Evolutionary conservation across 2,888 invertebrate genomes (phyloP), one percentile per base, ranked within the genome.

Genomic region (Hirudinaria manillensis): DNA sequence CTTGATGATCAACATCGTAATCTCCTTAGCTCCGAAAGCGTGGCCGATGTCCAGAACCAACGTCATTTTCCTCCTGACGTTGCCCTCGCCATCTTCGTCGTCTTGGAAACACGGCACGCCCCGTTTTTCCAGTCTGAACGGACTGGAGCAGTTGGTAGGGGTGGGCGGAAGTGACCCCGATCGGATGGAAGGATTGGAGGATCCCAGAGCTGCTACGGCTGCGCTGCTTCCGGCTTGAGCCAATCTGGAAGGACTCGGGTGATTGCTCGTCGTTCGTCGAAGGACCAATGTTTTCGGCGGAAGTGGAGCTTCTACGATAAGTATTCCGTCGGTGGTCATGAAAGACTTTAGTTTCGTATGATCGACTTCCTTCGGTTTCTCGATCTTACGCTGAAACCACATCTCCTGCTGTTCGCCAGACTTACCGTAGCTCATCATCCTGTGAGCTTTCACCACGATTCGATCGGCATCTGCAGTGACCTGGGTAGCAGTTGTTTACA

Each of bases 1-100:
- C 61, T 80, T 80, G 66, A 80, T 78, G 32, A 80, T 77, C 24
- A 78, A 79, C 27, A 80, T 79, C 27, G 79, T 78, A 38, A 80
- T 74, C 34, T 80, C 80, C 70, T 77, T 78, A 32, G 79, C 45
- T 13, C 19, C 24, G 76, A 77, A 77, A 51, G 51, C 51, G 4
- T 24, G 29, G 13, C 77, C 77, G 53, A 77, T 76, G 36, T 76
- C 75, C n/a, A 77, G 51, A 21, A 70, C 51, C 66, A 77, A 74
- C 6, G 16, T 76, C 61, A 77, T 56, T 51, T 72, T 77, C 4
- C 77, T 27, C 32, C 70, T 65, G 19, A 67, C 70, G 27, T 70
- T 74, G 0, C 53, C 66, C 10, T 65, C 76, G 27, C 61, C 70
- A 68, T 73, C 71, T 7, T 75, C 75, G 24, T 76, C 76, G 53